These are phyloP conservation scores for Caranx ignobilis DNA, from an alignment of 2,113 vertebrate genomes.

Conservation along the genomic window DNA sequence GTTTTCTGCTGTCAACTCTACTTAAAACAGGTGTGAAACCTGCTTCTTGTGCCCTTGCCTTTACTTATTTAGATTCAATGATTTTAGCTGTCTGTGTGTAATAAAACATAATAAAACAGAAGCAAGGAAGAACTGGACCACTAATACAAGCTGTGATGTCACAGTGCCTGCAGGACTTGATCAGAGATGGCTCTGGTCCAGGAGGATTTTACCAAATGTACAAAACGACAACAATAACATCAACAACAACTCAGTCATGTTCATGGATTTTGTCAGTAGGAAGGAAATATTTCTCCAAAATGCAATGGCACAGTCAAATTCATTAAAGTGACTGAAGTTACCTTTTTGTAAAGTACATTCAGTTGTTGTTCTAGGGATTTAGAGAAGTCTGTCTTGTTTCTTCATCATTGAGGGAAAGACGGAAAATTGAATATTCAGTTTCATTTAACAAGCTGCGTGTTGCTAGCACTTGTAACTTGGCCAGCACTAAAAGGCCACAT, in stretches of 20 bases:
- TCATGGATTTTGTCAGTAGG: neutral
- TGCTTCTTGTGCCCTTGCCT: neutral
- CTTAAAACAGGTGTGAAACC: conserved; percentile 46
- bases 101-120: neutral
- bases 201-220: neutral
- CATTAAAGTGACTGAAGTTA: neutral
- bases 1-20: conserved; percentile 32
- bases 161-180: neutral
- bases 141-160: neutral
- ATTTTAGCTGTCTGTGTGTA: neutral
- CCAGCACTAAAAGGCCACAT: conserved; percentile 64
- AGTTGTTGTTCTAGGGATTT: no score
- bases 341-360: no score
- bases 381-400: no score
- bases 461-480: conserved; percentile 25
- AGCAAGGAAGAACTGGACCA: neutral
- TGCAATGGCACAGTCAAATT: neutral
- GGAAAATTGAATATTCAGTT: neutral
- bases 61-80: conserved; percentile 3
- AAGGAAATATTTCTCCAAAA: neutral
- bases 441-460: neutral
- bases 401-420: neutral
- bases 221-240: neutral
- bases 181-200: neutral
- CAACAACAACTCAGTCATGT: neutral